These are phyloP conservation scores for Danio tinwini DNA, from an alignment of 2,797 vertebrate species.

Conservation along the genomic window DNA sequence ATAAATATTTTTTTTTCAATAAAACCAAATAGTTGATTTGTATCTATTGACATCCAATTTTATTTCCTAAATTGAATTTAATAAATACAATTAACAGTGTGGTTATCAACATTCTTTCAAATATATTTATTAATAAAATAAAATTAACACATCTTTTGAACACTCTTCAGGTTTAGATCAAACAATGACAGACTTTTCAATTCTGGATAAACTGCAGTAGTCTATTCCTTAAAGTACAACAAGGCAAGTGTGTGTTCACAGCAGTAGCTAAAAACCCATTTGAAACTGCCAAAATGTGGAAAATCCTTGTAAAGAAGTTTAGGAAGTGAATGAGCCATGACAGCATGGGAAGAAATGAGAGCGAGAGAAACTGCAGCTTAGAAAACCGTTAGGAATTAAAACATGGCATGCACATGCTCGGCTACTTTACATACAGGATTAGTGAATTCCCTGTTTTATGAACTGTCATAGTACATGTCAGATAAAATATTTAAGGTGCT, in stretches of 20 bases:
- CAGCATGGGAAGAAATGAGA: conserved; percentile 36
- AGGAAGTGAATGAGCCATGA: conserved; percentile 17
- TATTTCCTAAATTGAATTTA: too few species aligned
- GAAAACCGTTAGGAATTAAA: background rate
- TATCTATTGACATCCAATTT: too few species aligned
- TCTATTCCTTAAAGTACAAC: background rate
- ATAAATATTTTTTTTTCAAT: too few species aligned
- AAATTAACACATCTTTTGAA: too few species aligned
- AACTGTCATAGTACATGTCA: background rate
- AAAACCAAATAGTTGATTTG: too few species aligned
- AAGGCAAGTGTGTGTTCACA: background rate
- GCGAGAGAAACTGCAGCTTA: background rate
- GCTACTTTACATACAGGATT: background rate
- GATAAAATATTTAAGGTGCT: too few species aligned
- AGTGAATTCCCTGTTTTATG: background rate
- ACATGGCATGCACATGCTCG: background rate
- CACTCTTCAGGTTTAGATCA: too few species aligned
- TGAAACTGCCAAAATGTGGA: background rate
- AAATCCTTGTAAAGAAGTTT: conserved; percentile 29
- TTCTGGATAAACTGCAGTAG: too few species aligned
- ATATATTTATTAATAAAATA: too few species aligned
- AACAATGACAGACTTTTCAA: too few species aligned
- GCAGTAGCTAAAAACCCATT: background rate
- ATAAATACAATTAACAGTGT: too few species aligned
- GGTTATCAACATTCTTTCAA: too few species aligned